phyloP scores from a whole-genome alignment of 2,113 vertebrate genomes.

The Athene cunicularia region DNA sequence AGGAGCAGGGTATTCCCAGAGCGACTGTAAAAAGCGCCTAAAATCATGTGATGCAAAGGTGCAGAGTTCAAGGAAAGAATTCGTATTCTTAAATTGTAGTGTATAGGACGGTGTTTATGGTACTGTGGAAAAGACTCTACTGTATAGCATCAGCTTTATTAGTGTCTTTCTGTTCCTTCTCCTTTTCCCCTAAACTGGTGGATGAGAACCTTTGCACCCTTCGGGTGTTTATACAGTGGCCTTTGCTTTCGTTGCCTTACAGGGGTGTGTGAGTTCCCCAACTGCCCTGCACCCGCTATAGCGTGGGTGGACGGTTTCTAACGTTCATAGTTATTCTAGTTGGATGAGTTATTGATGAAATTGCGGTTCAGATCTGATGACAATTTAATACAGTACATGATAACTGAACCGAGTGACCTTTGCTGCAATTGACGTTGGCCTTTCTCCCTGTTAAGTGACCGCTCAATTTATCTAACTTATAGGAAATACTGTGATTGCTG shows the following conservation, averaged over 20 bases:
- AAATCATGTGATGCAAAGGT: background rate
- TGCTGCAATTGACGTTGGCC: constrained; percentile 70
- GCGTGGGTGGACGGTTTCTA: background rate
- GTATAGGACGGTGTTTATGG: rapidly evolving
- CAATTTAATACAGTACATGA: constrained; percentile 75
- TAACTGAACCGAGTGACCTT: constrained; percentile 74
- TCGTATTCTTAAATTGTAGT: background rate
- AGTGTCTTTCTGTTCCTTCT: background rate
- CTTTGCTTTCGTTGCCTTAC: background rate
- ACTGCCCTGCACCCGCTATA: background rate
- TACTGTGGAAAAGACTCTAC: rapidly evolving
- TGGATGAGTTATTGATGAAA: constrained; percentile 75
- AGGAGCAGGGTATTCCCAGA: background rate
- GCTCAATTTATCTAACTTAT: constrained; percentile 79
- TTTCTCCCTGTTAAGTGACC: constrained; percentile 74
- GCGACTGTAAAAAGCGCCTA: background rate
- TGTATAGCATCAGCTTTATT: background rate
- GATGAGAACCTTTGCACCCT: background rate
- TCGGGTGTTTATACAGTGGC: background rate
- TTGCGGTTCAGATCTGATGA: constrained; percentile 66
- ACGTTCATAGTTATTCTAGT: constrained; percentile 46
- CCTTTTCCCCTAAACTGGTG: background rate
- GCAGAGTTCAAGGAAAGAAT: background rate
- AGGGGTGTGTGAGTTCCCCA: background rate
- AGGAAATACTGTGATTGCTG: constrained; percentile 73